phyloP scores from a whole-genome alignment of 2,113 vertebrate species.

The Antigone vipio region DNA sequence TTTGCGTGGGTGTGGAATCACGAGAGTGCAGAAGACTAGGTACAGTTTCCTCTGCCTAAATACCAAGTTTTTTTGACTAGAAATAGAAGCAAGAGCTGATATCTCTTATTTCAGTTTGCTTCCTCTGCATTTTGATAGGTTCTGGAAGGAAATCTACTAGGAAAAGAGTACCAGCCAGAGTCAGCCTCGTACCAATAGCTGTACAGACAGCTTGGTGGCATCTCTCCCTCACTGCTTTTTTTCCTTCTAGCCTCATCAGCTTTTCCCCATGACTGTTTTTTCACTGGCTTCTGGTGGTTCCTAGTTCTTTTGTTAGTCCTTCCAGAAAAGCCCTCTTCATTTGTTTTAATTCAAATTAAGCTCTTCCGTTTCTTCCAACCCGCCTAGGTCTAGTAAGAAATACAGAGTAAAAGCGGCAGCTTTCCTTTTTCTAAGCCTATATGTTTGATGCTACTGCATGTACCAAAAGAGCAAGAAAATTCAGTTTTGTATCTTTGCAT shows the following conservation, averaged over 20 bases:
- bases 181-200: not conserved
- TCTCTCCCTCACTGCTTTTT: not conserved
- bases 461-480: not conserved
- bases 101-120: not conserved
- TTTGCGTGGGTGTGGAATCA: rapidly evolving
- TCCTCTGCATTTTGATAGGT: not conserved
- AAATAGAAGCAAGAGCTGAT: not conserved
- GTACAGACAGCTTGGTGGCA: not conserved
- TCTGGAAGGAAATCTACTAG: not conserved
- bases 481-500: not conserved
- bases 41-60: not conserved
- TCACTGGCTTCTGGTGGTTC: not conserved
- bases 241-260: not conserved
- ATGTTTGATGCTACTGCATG: not conserved
- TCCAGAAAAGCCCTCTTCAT: not conserved
- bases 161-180: not conserved
- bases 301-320: not conserved
- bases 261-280: not conserved
- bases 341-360: rapidly evolving
- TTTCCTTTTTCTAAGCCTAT: not conserved
- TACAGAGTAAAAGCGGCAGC: not conserved
- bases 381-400: not conserved
- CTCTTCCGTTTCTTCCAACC: not conserved
- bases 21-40: rapidly evolving
- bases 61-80: not conserved